phyloP scores from a whole-genome alignment of 2,797 vertebrate genomes.

The Falco rusticolus region DNA sequence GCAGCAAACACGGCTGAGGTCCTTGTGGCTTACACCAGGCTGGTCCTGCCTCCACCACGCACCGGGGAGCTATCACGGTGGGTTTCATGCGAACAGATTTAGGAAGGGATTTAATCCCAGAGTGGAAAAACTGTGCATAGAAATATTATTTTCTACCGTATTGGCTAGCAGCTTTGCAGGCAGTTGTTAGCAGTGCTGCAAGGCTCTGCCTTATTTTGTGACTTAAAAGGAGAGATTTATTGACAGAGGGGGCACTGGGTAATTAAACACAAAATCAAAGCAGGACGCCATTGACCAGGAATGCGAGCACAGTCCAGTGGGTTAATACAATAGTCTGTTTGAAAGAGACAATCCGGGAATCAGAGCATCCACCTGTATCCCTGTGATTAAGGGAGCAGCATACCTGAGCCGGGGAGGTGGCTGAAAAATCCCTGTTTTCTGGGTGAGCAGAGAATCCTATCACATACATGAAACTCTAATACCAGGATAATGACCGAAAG shows the following conservation, averaged over 20 bases:
- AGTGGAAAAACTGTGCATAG: background rate
- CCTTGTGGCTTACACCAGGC: background rate
- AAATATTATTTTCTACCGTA: background rate
- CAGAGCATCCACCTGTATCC: background rate
- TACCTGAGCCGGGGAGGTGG: background rate
- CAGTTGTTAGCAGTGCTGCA: background rate
- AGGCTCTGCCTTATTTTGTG: background rate
- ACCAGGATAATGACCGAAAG: background rate
- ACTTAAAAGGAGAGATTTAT: conserved; percentile 2
- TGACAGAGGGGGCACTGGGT: background rate
- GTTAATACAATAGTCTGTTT: background rate
- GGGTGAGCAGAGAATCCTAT: background rate
- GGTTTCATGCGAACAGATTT: background rate
- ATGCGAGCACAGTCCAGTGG: background rate
- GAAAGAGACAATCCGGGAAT: background rate
- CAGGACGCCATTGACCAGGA: background rate
- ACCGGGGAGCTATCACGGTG: rapidly evolving
- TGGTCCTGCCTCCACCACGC: background rate
- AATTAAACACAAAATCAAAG: conserved; percentile 39
- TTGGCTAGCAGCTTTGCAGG: background rate
- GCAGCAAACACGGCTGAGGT: rapidly evolving
- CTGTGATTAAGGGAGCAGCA: background rate
- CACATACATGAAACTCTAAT: rapidly evolving
- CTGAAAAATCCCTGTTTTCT: background rate
- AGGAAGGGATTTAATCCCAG: background rate